Evolutionary conservation across 2,888 invertebrate genomes (phyloP), one percentile per base, ranked within the genome.

Genomic region (Nemotelus nigrinus): DNA sequence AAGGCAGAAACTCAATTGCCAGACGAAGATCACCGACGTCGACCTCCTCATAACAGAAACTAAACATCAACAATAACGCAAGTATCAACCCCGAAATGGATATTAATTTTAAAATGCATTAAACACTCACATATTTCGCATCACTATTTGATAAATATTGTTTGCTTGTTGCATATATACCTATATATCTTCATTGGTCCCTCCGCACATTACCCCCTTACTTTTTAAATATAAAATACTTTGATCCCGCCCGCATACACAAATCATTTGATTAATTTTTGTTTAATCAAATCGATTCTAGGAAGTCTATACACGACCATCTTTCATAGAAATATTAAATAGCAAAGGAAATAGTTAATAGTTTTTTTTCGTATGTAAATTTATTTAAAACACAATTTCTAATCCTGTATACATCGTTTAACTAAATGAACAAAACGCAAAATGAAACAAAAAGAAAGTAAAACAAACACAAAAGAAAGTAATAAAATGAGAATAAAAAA

Each of bases 251-350:
- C 70, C 70, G 47, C 53, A 70, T 39, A 53, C 25, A 70, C 67
- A 67, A 68, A 48, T 74, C 41, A 74, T 74, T 74, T 74, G 74
- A 74, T 74, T 74, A 74, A 74, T 74, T 74, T 74, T 74, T 74
- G 74, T 74, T 74, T 74, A 74, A 60, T 74, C 74, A 74, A 74
- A 74, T 60, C 41, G 48, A 74, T 57, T 74, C 48, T 74, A 58
- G 58, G 47, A 72, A 55, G 44, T 58, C 72, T 45, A 68, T 39
- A 68, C 41, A 53, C 55, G 44, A 39, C 47, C 63, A 50, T 74
- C 63, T 74, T 74, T 50, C 74, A 74, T 74, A 74, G 53, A 47
- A 47, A 43, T 55, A 53, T 43, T 53, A 70, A 70, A 43, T 70
- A 39, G 39, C 25, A 55, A 55, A 10, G 39, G 7, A 70, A 70